Base-by-base conservation (phyloP, 1,140 invertebrate genomes). In the Panagrolaimus sp. region DNA sequence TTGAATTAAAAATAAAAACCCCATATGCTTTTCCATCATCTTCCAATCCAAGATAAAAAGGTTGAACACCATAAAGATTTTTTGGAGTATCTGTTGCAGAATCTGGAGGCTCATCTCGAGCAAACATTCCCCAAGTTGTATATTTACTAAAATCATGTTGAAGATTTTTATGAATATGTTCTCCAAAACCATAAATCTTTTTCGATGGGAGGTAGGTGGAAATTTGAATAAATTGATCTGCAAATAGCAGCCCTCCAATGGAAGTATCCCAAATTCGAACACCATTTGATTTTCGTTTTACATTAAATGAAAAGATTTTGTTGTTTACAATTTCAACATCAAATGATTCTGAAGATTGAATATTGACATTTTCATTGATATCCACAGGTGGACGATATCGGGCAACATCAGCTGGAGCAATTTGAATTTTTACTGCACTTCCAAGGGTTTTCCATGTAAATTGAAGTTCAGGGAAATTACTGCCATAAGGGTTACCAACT, bases 141-240 rank as follows among this genome's bases (percentile, higher is more conserved):
- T 84, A 85, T 44, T 79, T 73, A 26, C 76, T 78, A 38, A 84
- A 80, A 46, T 78, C 76, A 64, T 84, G 81, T 67, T 79, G 78
- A 17, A 82, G 48, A 24, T n/a, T 69, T 45, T 82, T 79, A 73
- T 82, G 80, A 52, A 82, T 89, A 88, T 85, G 91, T 88, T 88
- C 87, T 14, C 92, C 93, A 71, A 94, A 85, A 5, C 93, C 92
- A 84, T 91, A 95, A 72, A 94, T 87, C 73, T 90, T 88, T 15
- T 75, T 73, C 0, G 90, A 89, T 0, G 90, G 88, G n/a, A 93
- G 81, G 32, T 87, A 79, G 0, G 89, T 87, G 2, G 89, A 90
- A 14, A 94, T 85, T 85, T 93, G 91, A 3, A 94, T 85, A 82
- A 93, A 91, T 78, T 93, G 90, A 82, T 94, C 88, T 0, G 90